Conservation (phyloP, 2,888 invertebrate genomes). For the Scelioninae gen. 1 region DNA sequence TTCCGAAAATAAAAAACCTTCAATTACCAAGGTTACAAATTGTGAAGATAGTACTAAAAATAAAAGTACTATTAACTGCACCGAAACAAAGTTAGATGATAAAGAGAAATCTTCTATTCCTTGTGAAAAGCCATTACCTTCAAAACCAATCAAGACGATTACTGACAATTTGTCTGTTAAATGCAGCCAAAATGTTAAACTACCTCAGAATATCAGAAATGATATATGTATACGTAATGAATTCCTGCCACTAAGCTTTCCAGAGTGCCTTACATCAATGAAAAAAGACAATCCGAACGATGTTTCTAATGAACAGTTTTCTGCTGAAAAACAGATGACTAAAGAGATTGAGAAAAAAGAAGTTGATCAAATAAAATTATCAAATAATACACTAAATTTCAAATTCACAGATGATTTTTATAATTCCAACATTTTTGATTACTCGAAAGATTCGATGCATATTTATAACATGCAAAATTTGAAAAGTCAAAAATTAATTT, state of each 20-base stretch:
- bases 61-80: neutral
- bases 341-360: constrained; percentile 26
- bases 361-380: constrained; percentile 21
- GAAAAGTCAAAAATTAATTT: constrained; percentile 22
- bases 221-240: constrained; percentile 38
- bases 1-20: constrained; percentile 74
- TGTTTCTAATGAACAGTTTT: constrained; percentile 18
- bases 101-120: constrained; percentile 11
- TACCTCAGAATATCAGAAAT: constrained; percentile 50
- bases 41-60: constrained; percentile 22
- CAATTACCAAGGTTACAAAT: constrained; percentile 22
- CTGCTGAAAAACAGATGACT: constrained; percentile 1
- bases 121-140: neutral
- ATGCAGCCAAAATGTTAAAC: constrained; percentile 31
- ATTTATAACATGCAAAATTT: constrained; percentile 39
- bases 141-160: constrained; percentile 2
- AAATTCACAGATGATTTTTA: constrained; percentile 38
- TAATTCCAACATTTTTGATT: constrained; percentile 32
- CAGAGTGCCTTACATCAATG: constrained; percentile 56
- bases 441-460: constrained; percentile 32
- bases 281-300: constrained; percentile 39
- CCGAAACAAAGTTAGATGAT: neutral
- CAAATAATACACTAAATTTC: constrained; percentile 29
- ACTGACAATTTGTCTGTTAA: constrained; percentile 1
- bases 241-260: constrained; percentile 29